Conservation (phyloP, 53 echinoderm and acorn worm genomes). For the Crossaster papposus region DNA sequence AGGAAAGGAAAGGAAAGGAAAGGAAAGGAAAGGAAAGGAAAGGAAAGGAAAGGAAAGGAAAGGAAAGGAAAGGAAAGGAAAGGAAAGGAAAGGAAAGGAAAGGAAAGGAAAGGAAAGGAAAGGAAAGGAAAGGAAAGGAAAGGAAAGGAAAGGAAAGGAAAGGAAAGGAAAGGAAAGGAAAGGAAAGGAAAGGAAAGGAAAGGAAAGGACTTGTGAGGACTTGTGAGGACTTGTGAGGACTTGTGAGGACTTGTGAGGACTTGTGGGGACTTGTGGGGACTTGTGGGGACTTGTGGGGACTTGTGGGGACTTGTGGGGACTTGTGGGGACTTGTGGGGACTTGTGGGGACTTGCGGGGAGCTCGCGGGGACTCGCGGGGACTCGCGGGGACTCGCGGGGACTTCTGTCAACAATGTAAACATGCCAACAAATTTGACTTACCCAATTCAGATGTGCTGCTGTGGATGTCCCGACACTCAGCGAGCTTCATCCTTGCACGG, state of each 20-base stretch:
- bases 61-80: neutral
- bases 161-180: neutral
- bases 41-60: neutral
- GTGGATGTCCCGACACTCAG: neutral
- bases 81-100: neutral
- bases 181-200: neutral
- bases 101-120: neutral
- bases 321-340: neutral
- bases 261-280: neutral
- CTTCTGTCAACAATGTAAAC: neutral
- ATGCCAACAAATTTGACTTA: neutral
- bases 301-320: neutral
- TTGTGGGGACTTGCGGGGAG: no score
- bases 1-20: neutral
- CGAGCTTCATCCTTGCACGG: conserved; percentile 18
- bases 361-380: no score
- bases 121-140: neutral
- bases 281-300: neutral
- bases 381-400: no score
- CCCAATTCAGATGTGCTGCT: neutral
- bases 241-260: neutral
- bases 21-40: neutral
- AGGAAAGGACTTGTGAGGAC: neutral
- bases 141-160: neutral
- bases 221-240: no score